Percentiles rank a stretch among this genome's conserved stretches.
Evolutionary conservation across 2,797 vertebrate genomes (phyloP).

Genomic region (Lophotriccus pileatus): DNA sequence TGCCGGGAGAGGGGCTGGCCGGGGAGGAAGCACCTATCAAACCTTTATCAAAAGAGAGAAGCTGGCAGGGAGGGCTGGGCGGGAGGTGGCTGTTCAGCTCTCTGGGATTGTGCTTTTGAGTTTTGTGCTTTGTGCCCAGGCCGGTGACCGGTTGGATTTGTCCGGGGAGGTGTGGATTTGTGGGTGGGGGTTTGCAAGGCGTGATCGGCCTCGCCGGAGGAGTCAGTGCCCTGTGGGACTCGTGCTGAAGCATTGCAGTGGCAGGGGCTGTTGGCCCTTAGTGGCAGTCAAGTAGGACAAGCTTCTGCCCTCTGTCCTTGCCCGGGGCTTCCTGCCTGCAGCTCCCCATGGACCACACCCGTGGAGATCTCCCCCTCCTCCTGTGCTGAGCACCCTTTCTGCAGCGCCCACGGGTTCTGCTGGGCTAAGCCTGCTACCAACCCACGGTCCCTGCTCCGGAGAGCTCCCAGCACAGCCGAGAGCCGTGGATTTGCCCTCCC

Average conservation of each 20-base stretch:
- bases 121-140: conserved; percentile 54
- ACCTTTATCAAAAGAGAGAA: conserved; percentile 47
- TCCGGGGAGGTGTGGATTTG: neutral
- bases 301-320: neutral
- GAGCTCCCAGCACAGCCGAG: neutral
- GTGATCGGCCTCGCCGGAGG: neutral
- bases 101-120: conserved; percentile 53
- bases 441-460: neutral
- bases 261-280: neutral
- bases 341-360: neutral
- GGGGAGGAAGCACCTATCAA: conserved; percentile 29
- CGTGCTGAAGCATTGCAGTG: conserved; percentile 3
- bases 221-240: conserved; percentile 7
- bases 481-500: neutral
- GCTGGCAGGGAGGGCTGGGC: neutral
- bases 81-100: neutral
- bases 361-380: neutral
- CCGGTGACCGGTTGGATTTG: neutral
- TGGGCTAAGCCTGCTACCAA: neutral
- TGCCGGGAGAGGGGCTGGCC: neutral
- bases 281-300: neutral
- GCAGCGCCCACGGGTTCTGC: neutral
- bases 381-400: neutral
- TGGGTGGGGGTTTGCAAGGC: neutral
- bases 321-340: neutral